Conservation (phyloP, 2,797 vertebrate species). For the Benthosema pterotum region DNA sequence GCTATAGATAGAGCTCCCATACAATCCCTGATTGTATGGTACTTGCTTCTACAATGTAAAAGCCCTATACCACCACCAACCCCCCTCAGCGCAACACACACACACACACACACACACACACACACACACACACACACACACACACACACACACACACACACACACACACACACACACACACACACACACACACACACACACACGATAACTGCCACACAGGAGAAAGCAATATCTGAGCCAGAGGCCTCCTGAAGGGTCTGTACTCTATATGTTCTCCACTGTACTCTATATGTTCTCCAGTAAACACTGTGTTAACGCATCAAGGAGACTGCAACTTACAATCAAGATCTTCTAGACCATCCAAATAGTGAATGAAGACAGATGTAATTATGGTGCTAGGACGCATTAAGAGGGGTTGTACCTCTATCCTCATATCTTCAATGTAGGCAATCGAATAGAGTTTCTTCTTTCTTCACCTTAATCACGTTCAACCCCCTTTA, state of each 20-base stretch:
- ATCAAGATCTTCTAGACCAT: background rate
- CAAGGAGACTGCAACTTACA: background rate
- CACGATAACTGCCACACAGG: slow-evolving; percentile 13
- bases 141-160: no score
- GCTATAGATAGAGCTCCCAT: slow-evolving; percentile 25
- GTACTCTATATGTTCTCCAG: no score
- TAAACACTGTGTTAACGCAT: slow-evolving; percentile 2
- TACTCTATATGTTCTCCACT: no score
- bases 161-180: no score
- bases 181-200: background rate
- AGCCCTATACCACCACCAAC: no score
- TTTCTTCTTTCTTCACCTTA: slow-evolving; percentile 43
- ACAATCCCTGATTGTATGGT: slow-evolving; percentile 12
- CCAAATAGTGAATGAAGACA: slow-evolving; percentile 3
- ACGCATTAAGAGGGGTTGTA: slow-evolving; percentile 25
- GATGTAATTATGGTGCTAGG: slow-evolving; percentile 30
- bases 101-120: no score
- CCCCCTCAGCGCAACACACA: no score
- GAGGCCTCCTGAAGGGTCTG: slow-evolving; percentile 19
- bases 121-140: no score
- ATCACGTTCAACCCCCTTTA: slow-evolving; percentile 42
- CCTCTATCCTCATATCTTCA: slow-evolving; percentile 12
- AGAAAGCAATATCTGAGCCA: slow-evolving; percentile 11
- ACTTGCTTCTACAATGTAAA: no score
- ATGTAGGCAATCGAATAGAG: slow-evolving; percentile 26